Conservation (phyloP, 2,113 vertebrate genomes). For the Cettia cetti region DNA sequence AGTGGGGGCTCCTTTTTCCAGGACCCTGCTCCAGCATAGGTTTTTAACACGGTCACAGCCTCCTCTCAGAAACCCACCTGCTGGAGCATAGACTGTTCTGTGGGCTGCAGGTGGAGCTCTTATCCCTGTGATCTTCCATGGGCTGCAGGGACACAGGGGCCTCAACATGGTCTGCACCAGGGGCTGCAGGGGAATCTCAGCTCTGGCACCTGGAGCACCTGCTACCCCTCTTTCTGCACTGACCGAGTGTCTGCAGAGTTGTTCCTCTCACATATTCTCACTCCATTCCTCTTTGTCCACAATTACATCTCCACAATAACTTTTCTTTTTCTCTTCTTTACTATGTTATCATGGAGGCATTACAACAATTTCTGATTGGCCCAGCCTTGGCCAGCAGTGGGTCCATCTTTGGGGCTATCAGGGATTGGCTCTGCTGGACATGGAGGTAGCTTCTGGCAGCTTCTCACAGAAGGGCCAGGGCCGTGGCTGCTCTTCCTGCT, state of each 20-base stretch:
- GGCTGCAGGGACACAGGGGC: background rate
- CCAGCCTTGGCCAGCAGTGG: background rate
- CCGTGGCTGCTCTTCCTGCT: accelerated
- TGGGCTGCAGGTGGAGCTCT: accelerated
- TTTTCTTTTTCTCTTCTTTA: background rate
- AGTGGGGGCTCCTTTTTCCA: accelerated
- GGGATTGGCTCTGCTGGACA: background rate
- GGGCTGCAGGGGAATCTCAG: background rate
- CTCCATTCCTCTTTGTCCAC: background rate
- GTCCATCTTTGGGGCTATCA: background rate
- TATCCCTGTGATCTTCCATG: background rate
- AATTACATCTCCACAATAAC: background rate
- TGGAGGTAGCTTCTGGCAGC: background rate
- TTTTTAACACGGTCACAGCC: background rate
- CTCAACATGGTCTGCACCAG: accelerated
- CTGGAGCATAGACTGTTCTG: accelerated
- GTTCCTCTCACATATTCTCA: background rate
- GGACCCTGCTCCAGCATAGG: background rate
- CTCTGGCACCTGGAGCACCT: background rate
- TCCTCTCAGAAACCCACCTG: background rate
- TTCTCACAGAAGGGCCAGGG: background rate
- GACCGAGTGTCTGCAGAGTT: accelerated
- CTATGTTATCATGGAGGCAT: accelerated
- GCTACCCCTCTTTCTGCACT: background rate
- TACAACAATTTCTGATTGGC: background rate